Conservation (phyloP, 2,113 vertebrate species). For the Tragelaphus buxtoni region DNA sequence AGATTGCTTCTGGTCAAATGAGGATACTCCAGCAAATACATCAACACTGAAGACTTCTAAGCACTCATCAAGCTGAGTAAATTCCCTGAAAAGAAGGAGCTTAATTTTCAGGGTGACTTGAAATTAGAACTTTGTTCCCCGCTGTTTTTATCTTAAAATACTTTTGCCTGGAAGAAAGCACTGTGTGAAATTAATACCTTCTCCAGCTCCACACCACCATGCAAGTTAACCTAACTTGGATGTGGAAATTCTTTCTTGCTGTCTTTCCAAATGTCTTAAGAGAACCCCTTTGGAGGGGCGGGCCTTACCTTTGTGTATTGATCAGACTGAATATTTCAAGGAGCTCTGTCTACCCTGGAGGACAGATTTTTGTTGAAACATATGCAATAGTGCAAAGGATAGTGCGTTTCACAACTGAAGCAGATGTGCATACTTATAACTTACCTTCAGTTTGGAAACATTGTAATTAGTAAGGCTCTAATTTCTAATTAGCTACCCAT, state of each 20-base stretch:
- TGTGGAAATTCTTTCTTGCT: not conserved
- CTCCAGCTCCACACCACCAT: not conserved
- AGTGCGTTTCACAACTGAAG: not conserved
- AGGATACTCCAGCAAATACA: not conserved
- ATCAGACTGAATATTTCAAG: not conserved
- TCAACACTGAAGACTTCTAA: not conserved
- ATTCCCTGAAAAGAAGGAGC: not conserved
- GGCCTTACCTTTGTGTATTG: not conserved
- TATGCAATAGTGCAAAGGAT: not conserved
- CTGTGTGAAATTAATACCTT: not conserved
- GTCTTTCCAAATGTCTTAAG: not conserved
- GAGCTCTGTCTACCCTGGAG: not conserved
- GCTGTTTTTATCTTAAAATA: not conserved
- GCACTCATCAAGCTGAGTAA: not conserved
- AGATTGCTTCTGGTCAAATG: not conserved
- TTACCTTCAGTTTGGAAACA: conserved; percentile 7
- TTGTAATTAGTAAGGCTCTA: not conserved
- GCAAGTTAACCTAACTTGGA: not conserved
- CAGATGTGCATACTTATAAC: not conserved
- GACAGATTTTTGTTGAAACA: not conserved
- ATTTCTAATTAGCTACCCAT: not conserved
- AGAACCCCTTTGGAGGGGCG: not conserved
- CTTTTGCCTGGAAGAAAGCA: not conserved
- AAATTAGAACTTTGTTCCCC: not conserved
- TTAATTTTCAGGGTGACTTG: not conserved